Base-by-base conservation (phyloP, 2,797 vertebrate species). In the Moxostoma hubbsi region DNA sequence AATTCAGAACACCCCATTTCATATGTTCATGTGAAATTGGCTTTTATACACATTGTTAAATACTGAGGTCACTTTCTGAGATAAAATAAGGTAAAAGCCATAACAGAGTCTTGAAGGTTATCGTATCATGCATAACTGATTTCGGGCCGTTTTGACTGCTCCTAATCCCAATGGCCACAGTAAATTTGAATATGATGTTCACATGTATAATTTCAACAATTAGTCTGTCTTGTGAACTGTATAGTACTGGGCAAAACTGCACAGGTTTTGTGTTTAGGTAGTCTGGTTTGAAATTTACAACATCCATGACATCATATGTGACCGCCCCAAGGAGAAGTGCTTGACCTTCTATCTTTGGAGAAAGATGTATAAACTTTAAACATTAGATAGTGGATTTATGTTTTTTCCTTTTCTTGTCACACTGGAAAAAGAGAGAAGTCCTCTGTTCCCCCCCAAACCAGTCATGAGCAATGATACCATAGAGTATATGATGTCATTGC, bases 251-350 rank as follows among this genome's bases (percentile, higher is more conserved):
- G 3, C 6, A 64, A 24, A 18, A n/a, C 66, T 36, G 55, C 9
- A 59, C 16, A 78, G 49, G 9, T 53, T 5, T 5, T 8, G 9
- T 69, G 72, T 62, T 49, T 12, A 75, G 47, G 57, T 58, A 46
- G 53, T 13, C 47, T 55, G 45, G 47, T 61, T 75, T 84, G 45
- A 68, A 64, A 80, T 80, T 36, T 49, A 66, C 24, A 82, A 2
- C 66, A 54, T 65, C 54, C 55, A 43, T 80, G 68, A 77, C 53
- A 65, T 55, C 69, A 79, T 76, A 61, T 11, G 10, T 50, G 51
- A 24, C 61, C 55, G 50, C 5, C 24, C 53, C 46, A 61, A 11
- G 36, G 36, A 75, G 47, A 16, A 43, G 51, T 45, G 24, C 54
- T 53, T 69, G 51, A 69, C 24, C 24, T 54, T 63, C 6, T 45